A percentile compares a stretch with the other conserved stretches of the same genome.
Conservation (phyloP, 2,797 vertebrate genomes). For the Pseudocheirus occidentalis region DNA sequence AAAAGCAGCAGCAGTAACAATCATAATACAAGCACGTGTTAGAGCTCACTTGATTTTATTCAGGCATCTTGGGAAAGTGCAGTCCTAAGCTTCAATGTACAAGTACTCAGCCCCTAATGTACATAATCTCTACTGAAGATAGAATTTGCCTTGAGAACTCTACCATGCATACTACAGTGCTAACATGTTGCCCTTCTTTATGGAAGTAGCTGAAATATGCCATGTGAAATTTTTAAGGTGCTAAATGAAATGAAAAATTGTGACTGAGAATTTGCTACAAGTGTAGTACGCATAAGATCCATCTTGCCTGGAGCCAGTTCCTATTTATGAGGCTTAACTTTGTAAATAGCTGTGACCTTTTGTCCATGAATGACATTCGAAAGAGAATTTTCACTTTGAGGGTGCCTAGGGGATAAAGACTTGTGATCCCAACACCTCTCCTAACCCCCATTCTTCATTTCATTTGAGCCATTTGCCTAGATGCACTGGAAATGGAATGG, state of each 20-base stretch:
- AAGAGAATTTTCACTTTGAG: background rate
- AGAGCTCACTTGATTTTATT: background rate
- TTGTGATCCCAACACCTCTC: background rate
- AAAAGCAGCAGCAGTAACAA: background rate
- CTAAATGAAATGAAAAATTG: background rate
- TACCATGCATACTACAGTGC: background rate
- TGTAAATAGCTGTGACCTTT: background rate
- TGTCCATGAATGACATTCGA: background rate
- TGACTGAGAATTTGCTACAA: background rate
- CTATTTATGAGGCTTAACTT: background rate
- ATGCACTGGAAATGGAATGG: background rate
- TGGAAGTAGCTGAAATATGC: background rate
- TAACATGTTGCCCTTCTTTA: background rate
- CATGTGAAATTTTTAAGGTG: background rate
- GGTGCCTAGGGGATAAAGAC: background rate
- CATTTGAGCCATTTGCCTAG: background rate
- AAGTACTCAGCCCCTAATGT: background rate
- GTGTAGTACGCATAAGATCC: background rate
- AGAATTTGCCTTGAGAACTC: background rate
- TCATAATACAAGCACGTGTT: background rate
- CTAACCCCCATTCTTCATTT: background rate
- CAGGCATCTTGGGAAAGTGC: background rate
- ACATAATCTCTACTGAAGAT: background rate
- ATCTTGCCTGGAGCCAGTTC: background rate
- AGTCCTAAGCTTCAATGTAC: background rate